These are phyloP conservation scores for Lytechinus variegatus DNA, from an alignment of 35 echinoderm and acorn worm genomes.

Conservation along the genomic window DNA sequence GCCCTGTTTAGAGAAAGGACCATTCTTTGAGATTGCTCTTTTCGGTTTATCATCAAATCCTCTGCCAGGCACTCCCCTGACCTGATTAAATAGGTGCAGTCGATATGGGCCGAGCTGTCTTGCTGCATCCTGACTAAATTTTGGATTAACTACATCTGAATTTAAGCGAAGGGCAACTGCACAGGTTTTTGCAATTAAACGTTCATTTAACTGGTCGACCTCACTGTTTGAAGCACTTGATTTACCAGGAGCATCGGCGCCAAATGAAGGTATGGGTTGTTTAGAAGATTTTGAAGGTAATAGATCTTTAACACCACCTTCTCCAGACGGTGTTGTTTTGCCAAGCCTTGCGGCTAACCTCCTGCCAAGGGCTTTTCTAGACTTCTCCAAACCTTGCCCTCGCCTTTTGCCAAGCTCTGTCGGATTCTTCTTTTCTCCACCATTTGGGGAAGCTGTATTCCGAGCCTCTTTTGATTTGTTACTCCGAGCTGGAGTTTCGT, in stretches of 20 bases:
- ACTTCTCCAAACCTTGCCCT: background rate
- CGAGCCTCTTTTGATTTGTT: background rate
- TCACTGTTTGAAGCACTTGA: background rate
- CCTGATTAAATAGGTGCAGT: background rate
- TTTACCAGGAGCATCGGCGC: background rate
- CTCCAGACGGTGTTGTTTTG: background rate
- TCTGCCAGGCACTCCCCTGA: background rate
- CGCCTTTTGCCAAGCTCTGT: background rate
- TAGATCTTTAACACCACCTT: background rate
- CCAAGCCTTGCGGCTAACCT: background rate
- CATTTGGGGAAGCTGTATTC: background rate
- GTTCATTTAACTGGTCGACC: background rate
- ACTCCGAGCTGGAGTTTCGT: background rate
- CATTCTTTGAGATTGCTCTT: background rate
- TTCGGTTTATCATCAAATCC: background rate
- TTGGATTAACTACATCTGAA: background rate
- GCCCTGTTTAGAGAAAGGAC: background rate
- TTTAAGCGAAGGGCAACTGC: background rate
- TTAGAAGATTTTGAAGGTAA: background rate
- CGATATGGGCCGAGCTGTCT: background rate
- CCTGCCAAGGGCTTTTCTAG: background rate
- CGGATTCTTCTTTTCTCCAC: background rate
- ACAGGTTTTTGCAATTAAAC: background rate
- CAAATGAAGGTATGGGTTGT: background rate
- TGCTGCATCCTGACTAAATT: background rate